Base-by-base conservation (phyloP, 2,888 invertebrate genomes). In the Apodemia hepburni region DNA sequence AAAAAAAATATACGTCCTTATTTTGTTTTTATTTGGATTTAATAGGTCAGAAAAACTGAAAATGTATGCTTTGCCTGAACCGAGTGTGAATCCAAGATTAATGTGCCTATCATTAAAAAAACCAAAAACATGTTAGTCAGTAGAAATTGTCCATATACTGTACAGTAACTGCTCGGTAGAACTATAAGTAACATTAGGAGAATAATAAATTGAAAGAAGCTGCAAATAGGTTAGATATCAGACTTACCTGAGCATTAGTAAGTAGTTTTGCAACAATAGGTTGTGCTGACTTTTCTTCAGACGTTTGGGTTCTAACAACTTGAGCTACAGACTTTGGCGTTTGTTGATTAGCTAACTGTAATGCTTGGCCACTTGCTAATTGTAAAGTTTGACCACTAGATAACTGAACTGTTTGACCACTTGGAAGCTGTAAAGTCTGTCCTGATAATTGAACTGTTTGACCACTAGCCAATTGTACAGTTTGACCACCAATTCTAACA, bases 241-340 rank as follows among this genome's bases (percentile, higher is more conserved):
- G 58, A 68, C 70, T 79, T 81, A 93, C 94, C 88, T 93, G 93
- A 58, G 95, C 93, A 77, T 94, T 95, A 7, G 96, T 95, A 29
- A 96, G 84, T 18, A 96, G 93, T 79, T 96, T 95, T 0, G 96
- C 95, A 49, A 96, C 93, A 35, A 95, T 93, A 4, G 94, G 94
- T 75, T 91, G 93, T 73, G 76, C 71, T 5, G 81, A 45, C 70
- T 89, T 92, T 18, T 91, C 92, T 1, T 75, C 78, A 11, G 78
- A 69, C 18, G 77, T 71, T 70, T 82, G 89, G 68, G 71, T 81
- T 66, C 81, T 84, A 35, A 85, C 89, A n/a, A 85, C 81, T 73
- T 87, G 88, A 51, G 85, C 72, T 65, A 82, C 69, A 2, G 82
- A 75, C 69, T 87, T 86, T 9, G 78, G 75, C 1, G 79, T 72